A percentile compares a stretch with the other conserved stretches of the same genome.
These are phyloP conservation scores for Hirtodrosophila alboralis DNA, from an alignment of 2,888 invertebrate genomes.

Conservation along the genomic window DNA sequence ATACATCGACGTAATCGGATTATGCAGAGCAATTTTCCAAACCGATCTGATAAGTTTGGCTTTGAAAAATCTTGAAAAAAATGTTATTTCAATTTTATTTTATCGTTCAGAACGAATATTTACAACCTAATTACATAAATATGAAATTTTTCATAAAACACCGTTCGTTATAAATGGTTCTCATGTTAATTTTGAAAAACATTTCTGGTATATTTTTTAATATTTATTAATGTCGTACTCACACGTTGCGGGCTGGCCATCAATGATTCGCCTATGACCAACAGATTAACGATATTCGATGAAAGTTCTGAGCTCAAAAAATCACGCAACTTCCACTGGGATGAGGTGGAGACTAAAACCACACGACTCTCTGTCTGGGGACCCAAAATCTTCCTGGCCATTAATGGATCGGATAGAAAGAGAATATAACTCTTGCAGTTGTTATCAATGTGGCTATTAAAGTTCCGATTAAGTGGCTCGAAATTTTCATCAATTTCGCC, in stretches of 20 bases:
- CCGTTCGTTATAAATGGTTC: no score
- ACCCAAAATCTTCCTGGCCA: slow-evolving; percentile 86
- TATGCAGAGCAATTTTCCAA: no score
- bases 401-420: slow-evolving; percentile 88
- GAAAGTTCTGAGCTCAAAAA: slow-evolving; percentile 87
- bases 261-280: slow-evolving; percentile 89
- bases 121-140: no score
- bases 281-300: slow-evolving; percentile 88
- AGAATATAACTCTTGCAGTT: slow-evolving; percentile 88
- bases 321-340: slow-evolving; percentile 90
- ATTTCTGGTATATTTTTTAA: no score
- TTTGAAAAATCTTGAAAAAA: no score
- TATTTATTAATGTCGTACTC: no score
- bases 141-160: no score
- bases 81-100: no score
- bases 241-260: slow-evolving; percentile 85
- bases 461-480: slow-evolving; percentile 82
- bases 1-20: no score
- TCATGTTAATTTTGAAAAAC: no score
- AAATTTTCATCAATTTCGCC: slow-evolving; percentile 86
- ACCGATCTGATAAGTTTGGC: no score
- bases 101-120: no score
- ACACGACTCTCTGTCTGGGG: slow-evolving; percentile 88
- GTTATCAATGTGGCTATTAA: slow-evolving; percentile 81
- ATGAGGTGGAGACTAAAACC: slow-evolving; percentile 88